Evolutionary conservation across 2,113 vertebrate species (phyloP).

Genomic region (Poicephalus gulielmi): DNA sequence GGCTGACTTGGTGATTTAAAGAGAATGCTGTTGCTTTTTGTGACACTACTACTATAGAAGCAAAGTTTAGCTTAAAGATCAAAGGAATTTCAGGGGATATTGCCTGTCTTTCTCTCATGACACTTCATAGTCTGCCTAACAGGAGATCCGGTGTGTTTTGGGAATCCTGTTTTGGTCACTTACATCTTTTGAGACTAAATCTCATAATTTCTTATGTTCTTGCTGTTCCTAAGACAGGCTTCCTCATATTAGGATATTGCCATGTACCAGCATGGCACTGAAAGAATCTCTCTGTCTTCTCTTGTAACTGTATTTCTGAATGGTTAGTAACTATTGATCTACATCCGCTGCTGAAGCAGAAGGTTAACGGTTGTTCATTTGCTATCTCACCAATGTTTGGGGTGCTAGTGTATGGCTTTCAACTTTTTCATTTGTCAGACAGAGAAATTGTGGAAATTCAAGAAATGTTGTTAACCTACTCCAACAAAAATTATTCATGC

Average conservation of each 20-base stretch:
- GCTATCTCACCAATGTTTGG: not conserved
- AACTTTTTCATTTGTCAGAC: not conserved
- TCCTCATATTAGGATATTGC: not conserved
- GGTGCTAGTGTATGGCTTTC: not conserved
- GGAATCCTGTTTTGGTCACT: not conserved
- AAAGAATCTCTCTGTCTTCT: not conserved
- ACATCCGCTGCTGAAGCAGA: not conserved
- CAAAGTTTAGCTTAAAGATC: not conserved
- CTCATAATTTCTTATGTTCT: not conserved
- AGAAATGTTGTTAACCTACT: not conserved
- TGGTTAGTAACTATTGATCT: not conserved
- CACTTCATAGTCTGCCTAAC: not conserved
- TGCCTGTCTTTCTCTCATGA: not conserved
- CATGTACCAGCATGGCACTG: not conserved
- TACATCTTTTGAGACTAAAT: not conserved
- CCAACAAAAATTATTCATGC: not conserved
- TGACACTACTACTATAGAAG: not conserved
- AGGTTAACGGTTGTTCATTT: not conserved
- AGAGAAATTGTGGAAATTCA: not conserved
- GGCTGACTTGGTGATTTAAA: not conserved
- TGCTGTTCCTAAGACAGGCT: not conserved
- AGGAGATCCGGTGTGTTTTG: not conserved
- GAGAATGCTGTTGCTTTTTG: not conserved
- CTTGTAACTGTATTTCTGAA: not conserved
- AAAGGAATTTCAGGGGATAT: not conserved